Evolutionary conservation across 2,888 invertebrate genomes (phyloP).

Genomic region (Archips crataeganus): DNA sequence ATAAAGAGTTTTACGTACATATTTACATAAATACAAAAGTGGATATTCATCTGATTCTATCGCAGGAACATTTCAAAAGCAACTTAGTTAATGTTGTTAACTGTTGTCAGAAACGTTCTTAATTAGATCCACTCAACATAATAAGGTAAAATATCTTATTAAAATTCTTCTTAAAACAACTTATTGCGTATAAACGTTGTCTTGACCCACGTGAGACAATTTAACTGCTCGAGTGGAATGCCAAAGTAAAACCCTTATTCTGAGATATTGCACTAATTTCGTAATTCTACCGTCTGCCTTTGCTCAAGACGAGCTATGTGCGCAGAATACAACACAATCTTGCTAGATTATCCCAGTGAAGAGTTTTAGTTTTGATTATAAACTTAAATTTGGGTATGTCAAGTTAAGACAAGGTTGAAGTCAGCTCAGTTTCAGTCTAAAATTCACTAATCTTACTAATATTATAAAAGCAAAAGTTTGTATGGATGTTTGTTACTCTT

Average conservation of each 20-base stretch:
- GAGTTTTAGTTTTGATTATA: neutral
- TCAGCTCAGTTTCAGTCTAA: too few species aligned
- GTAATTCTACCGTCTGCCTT: slow-evolving; percentile 42
- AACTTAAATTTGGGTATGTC: neutral
- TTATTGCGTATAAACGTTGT: slow-evolving; percentile 52
- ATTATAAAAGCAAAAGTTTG: too few species aligned
- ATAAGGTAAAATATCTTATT: slow-evolving; percentile 35
- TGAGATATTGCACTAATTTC: slow-evolving; percentile 47
- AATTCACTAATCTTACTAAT: too few species aligned
- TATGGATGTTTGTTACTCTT: too few species aligned
- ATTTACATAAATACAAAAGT: too few species aligned
- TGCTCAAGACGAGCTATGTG: slow-evolving; percentile 18
- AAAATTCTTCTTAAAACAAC: slow-evolving; percentile 48
- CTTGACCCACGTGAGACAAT: slow-evolving; percentile 56
- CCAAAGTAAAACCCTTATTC: slow-evolving; percentile 41
- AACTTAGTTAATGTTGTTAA: neutral
- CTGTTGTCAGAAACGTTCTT: neutral
- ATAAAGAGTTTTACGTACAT: too few species aligned
- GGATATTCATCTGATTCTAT: too few species aligned
- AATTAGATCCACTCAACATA: slow-evolving; percentile 23
- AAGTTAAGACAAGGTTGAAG: too few species aligned
- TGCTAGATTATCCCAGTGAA: neutral
- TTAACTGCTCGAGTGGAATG: slow-evolving; percentile 51
- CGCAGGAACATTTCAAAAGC: neutral
- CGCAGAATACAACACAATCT: neutral